Conservation (phyloP, 2,113 vertebrate species). For the Pygoscelis adeliae region DNA sequence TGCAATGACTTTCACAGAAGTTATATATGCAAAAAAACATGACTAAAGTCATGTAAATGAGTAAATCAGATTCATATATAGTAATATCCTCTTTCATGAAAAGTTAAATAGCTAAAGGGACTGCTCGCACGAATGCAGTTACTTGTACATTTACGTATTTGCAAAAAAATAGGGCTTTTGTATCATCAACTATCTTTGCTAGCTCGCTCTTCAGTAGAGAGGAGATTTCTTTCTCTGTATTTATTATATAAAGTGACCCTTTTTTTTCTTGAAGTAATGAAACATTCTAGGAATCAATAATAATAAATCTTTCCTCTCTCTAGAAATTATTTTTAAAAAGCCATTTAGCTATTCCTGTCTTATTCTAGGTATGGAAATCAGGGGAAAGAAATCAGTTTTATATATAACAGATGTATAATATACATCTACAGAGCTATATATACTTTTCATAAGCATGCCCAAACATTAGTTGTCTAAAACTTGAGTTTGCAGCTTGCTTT, state of each 20-base stretch:
- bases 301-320: background rate
- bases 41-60: background rate
- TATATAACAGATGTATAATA: background rate
- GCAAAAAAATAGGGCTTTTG: background rate
- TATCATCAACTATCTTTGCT: background rate
- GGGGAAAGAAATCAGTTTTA: background rate
- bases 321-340: background rate
- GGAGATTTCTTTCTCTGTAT: background rate
- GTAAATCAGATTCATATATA: background rate
- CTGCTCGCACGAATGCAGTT: background rate
- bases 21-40: background rate
- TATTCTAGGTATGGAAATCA: background rate
- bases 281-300: background rate
- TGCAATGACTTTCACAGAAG: background rate
- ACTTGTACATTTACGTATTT: background rate
- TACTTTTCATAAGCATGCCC: background rate
- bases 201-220: rapidly evolving
- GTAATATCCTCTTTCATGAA: background rate
- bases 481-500: background rate
- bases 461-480: background rate
- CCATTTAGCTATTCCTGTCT: background rate
- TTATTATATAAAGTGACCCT: background rate
- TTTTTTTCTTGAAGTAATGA: background rate
- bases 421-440: background rate
- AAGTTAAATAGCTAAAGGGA: background rate